Base-by-base conservation (phyloP, 2,113 vertebrate species). In the Sylvilagus bachmani region DNA sequence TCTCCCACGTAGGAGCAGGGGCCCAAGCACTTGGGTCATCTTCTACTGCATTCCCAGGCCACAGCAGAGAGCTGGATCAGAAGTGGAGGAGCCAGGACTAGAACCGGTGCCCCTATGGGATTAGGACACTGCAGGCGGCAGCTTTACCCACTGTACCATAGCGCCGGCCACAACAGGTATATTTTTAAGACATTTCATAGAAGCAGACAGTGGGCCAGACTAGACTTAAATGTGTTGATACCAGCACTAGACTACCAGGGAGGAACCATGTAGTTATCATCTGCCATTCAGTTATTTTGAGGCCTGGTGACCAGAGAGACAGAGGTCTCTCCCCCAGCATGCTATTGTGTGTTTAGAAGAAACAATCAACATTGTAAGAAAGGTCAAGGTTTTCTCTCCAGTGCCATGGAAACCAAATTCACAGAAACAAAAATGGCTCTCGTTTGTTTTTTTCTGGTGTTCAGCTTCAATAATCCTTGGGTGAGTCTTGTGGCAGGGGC, bases 351-450 rank as follows among this genome's bases (percentile, higher is more conserved):
- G n/a, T 75, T 85, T 49, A 81, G 92, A 62, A 84, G 67, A 70
- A 55, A 89, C 66, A 36, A 44, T 80, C 21, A 31, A 29, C 61
- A 51, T 71, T 89, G 88, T 73, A 61, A 71, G 69, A 90, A 88
- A 90, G 53, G 36, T 53, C 49, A 73, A 55, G 49, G 36, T 91
- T n/a, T 79, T 77, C 44, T 85, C 64, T 75, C 27, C 3, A 51
- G 7, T 67, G 58, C 67, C 49, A 66, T 17, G 8, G 78, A 77
- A 87, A 71, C 25, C 49, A 66, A 31, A 80, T n/a, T 80, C 82
- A 64, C 17, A 90, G 66, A 90, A 88, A 81, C n/a, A 86, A 36
- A 67, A 89, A 74, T 17, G 12, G 51, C 53, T 92, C 44, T 8
- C 22, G 83, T 74, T 49, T 94, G 71, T 17, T 58, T 88, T 27